Base-by-base conservation (phyloP, 2,888 invertebrate genomes). In the Lissonota sp. region DNA sequence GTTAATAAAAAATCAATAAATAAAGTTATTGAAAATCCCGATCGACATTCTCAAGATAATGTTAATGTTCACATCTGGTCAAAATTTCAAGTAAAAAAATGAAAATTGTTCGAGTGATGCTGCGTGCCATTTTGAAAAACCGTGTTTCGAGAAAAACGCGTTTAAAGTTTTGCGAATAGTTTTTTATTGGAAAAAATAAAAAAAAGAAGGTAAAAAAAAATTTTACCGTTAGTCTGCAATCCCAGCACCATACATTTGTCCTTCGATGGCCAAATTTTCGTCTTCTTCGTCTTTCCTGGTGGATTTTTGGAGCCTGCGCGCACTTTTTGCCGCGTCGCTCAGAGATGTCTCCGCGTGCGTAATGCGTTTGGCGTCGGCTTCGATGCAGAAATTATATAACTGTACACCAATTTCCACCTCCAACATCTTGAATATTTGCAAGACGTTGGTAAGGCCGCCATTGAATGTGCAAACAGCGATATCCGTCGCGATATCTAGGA, bases 401-500 rank as follows among this genome's bases (percentile, higher is more conserved):
- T 77, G 10, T n/a, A 5, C 10, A 7, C 77, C 77, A 51, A 80
- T 51, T n/a, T 8, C 51, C 58, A 80, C 42, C n/a, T 40, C 70
- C 46, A 77, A 62, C 37, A 57, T 62, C 16, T 80, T 4, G 53
- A 76, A 62, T 8, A 80, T 55, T 8, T 40, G 14, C 12, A 80
- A 12, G 39, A 80, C 26, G 14, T 16, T 37, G 5, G 2, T 37
- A 2, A 70, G 42, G 10, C 63, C 63, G 6, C 69, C 72, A 16
- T 63, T 72, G 63, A 72, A 72, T 6, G 26, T 42, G 37, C 42
- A 26, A 4, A 16, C 8, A 12, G 63, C 46, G 6, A 72, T 64
- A 53, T 63, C 46, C 55, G 78, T 64, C 4, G 72, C 80, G 6
- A 80, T 72, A n/a, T 77, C 73, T 2, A 72, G 4, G 37, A 78